Base-by-base conservation (phyloP, 2,113 vertebrate genomes). In the Leptobrachium ailaonicum region DNA sequence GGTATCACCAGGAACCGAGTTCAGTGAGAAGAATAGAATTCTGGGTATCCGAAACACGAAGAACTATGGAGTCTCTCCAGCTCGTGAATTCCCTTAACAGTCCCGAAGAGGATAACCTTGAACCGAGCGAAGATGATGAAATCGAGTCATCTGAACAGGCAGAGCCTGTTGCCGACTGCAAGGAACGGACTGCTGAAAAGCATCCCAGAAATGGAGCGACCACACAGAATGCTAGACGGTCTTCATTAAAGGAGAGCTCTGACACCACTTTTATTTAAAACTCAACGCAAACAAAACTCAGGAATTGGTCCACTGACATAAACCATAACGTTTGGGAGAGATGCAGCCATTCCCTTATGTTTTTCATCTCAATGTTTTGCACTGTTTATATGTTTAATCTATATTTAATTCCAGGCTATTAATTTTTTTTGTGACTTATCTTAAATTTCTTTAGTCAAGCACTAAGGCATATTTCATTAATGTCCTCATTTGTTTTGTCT, bases 41-140 rank as follows among this genome's bases (percentile, higher is more conserved):
- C 54, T 99, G 98, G 98, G 96, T 99, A 83, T 96, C 96, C 0
- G 97, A 97, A 86, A 94, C 94, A 62, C 94, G 94, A 82, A 91
- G 93, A 89, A 98, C 97, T 80, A 93, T 98, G 93, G 97, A 98
- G 84, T 98, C 96, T 13, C 92, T 99, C 83, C 96, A 99, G 89
- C 94, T 99, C 4, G 93, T 95, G 43, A 97, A 96, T 87, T 93
- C 91, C 88, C 94, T 94, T 13, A 93, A 91, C 60, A 95, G 95
- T 80, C 90, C 95, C 0, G 96, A 97, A 14, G 96, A 96, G 12
- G 96, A 98, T 79, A 94, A 92, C 0, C 92, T 79, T 71, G 94
- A 86, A 42, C 93, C 89, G 71, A 96, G 95, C 9, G 95, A 95
- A 54, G 95, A 96, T 67, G 96, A 97, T 54, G 94, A 92, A 66